Percentiles rank a stretch among this genome's conserved stretches.
Conservation (phyloP, 2,888 invertebrate species). For the Synergus umbraculus region DNA sequence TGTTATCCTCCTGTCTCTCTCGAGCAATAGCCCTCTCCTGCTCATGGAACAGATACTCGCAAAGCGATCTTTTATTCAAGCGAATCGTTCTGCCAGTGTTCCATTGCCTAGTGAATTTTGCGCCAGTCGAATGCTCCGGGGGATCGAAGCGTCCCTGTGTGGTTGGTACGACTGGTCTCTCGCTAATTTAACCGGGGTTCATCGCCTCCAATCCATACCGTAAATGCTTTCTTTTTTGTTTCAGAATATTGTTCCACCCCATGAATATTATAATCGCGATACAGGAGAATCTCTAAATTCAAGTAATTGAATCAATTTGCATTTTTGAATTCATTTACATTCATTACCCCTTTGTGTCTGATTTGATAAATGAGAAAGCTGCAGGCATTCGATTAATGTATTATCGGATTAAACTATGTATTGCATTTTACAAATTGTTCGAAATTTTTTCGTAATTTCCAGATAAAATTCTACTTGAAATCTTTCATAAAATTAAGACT, state of each 20-base stretch:
- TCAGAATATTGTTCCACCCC: neutral
- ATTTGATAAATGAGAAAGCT: neutral
- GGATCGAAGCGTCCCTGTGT: slow-evolving; percentile 31
- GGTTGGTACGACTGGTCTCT: slow-evolving; percentile 37
- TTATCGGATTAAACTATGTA: neutral
- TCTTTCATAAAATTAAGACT: neutral
- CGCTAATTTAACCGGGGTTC: slow-evolving; percentile 33
- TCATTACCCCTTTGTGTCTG: neutral
- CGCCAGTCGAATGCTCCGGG: slow-evolving; percentile 31
- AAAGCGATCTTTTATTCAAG: slow-evolving; percentile 41
- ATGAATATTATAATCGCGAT: slow-evolving; percentile 9
- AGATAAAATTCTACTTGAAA: too few relatives aligned
- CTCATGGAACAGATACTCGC: slow-evolving; percentile 39
- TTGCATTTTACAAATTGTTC: too few relatives aligned
- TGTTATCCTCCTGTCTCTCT: slow-evolving; percentile 33
- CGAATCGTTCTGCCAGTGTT: slow-evolving; percentile 33
- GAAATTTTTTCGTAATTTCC: too few relatives aligned
- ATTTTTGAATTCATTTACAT: slow-evolving; percentile 8
- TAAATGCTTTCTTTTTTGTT: slow-evolving; percentile 6
- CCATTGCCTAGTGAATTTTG: slow-evolving; percentile 34
- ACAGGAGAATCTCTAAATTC: neutral
- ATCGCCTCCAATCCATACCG: slow-evolving; percentile 14
- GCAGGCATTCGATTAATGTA: neutral
- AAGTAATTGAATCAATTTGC: slow-evolving; percentile 5
- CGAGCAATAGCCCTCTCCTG: slow-evolving; percentile 35